phyloP scores from a whole-genome alignment of 2,888 invertebrate genomes.

The Spisula subtruncata region DNA sequence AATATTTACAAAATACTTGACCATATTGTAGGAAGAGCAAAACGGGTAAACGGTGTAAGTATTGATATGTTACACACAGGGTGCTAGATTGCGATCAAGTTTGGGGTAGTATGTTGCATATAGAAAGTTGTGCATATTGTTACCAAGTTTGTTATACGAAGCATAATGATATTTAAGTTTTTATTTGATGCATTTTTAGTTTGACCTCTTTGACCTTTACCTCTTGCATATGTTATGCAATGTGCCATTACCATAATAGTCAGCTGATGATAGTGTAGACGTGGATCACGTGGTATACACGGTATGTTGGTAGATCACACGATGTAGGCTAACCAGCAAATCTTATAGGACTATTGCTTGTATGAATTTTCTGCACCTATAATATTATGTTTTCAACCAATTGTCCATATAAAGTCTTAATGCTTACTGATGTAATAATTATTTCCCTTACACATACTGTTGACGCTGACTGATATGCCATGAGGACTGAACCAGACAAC shows the following conservation, averaged over 20 bases:
- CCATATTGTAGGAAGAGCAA: conserved; percentile 17
- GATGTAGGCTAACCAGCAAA: too few relatives aligned
- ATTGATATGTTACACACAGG: conserved; percentile 7
- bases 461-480: too few relatives aligned
- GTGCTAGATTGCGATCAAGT: conserved; percentile 14
- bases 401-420: too few relatives aligned
- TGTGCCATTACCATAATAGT: not conserved
- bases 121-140: conserved; percentile 8
- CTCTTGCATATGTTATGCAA: not conserved
- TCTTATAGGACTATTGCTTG: too few relatives aligned
- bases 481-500: too few relatives aligned
- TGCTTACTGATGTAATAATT: too few relatives aligned
- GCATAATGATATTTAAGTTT: not conserved
- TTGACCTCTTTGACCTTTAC: not conserved
- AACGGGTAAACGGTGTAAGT: conserved; percentile 1
- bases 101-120: conserved; percentile 25
- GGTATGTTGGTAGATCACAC: not conserved
- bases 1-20: not conserved
- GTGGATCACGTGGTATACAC: not conserved
- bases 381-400: too few relatives aligned
- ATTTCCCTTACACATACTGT: too few relatives aligned
- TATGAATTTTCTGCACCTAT: too few relatives aligned
- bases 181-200: not conserved
- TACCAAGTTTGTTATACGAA: not conserved
- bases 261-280: not conserved